These are phyloP conservation scores for Euplagia quadripunctaria DNA, from an alignment of 2,888 invertebrate species.

Conservation along the genomic window DNA sequence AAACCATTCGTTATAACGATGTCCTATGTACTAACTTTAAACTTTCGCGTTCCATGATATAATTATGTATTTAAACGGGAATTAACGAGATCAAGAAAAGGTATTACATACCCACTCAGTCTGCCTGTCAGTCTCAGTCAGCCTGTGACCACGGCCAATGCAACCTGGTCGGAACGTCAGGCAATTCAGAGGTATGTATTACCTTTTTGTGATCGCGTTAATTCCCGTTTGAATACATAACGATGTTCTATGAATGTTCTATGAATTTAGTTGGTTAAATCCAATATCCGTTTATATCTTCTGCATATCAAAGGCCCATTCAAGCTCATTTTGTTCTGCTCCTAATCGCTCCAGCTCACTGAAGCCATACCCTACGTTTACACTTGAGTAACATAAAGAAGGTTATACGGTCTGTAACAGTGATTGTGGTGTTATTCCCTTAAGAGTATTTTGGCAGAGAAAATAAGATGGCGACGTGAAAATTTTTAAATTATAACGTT, in stretches of 20 bases:
- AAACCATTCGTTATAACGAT: background rate
- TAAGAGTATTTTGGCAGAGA: background rate
- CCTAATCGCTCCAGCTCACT: background rate
- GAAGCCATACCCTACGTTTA: background rate
- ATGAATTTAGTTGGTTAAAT: background rate
- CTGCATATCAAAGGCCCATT: background rate
- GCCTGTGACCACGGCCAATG: too few relatives aligned
- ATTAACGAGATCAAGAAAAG: too few relatives aligned
- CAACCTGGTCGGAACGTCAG: too few relatives aligned
- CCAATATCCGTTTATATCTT: background rate
- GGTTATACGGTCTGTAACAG: slow-evolving; percentile 6
- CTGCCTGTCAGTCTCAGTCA: too few relatives aligned
- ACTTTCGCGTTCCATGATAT: too few relatives aligned
- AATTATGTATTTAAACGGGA: too few relatives aligned
- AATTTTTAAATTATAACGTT: background rate
- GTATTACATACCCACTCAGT: too few relatives aligned
- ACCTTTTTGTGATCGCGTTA: too few relatives aligned
- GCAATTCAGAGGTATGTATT: too few relatives aligned
- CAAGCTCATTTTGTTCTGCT: background rate
- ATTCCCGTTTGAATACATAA: too few relatives aligned
- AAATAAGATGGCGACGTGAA: background rate
- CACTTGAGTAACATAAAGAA: background rate
- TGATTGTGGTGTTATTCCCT: slow-evolving; percentile 14
- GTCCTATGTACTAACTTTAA: background rate
- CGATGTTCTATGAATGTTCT: too few relatives aligned